Evolutionary conservation across 1,140 invertebrate genomes (phyloP), one percentile per base, ranked within the genome.

Genomic region (Heliconius hermathena): DNA sequence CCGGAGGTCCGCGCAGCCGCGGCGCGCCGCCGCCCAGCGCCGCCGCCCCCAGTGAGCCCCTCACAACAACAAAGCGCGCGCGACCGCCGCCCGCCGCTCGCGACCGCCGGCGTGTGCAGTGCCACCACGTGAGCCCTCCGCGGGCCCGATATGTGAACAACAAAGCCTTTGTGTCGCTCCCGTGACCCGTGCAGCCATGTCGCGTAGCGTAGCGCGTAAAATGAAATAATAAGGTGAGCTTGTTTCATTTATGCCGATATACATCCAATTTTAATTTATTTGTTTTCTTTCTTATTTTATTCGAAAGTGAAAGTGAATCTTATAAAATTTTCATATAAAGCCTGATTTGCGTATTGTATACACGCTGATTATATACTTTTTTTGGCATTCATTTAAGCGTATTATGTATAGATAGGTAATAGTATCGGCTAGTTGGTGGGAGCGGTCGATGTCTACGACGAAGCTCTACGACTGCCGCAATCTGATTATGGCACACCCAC

Each of bases 401-500:
- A 49, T 74, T 81, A 71, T 74, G 60, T 77, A 74, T 77, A 71
- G 79, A 77, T 81, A 74, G 38, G 46, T 77, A 66, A 71, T 71
- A 52, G 71, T 52, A 77, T 54, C 29, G 60, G 49, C 13, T 77
- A 71, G 77, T 78, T 85, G 82, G 82, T 88, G 91, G 91, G 90
- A 94, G 91, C 90, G 90, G 90, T 85, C 87, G 84, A 87, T 87
- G 87, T 91, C 87, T 88, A 85, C 86, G 75, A 77, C 83, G 92
- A 94, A 94, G 92, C 91, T 90, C 87, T 90, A 93, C 84, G 83
- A 94, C 79, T 93, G 90, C 89, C 88, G 91, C 92, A 94, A 93
- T 93, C 92, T 92, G 90, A 93, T 94, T 94, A 94, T 89, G 89
- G 92, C 92, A 90, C 89, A 90, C 91, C 91, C 88, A 89, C 90